Conservation (phyloP, 2,113 vertebrate species). For the Galbula dea region DNA sequence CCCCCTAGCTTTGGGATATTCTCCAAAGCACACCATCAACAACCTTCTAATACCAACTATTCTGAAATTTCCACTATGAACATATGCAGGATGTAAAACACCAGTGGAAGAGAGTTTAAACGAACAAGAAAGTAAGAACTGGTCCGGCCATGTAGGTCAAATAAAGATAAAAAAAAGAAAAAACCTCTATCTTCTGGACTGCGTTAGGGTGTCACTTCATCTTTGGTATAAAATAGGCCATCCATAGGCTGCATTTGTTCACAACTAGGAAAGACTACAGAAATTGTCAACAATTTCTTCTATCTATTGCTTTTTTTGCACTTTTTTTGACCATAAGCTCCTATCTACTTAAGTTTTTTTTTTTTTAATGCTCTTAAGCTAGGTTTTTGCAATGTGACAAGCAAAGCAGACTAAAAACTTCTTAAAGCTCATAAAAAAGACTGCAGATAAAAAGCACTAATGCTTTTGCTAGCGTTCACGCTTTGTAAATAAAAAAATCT, state of each 20-base stretch:
- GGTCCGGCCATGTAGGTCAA: conserved; percentile 93
- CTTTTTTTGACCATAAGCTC: conserved; percentile 90
- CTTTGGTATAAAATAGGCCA: conserved; percentile 99
- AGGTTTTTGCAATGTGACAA: conserved; percentile 91
- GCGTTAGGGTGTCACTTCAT: conserved; percentile 91
- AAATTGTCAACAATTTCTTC: conserved; percentile 99
- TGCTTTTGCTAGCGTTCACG: conserved; percentile 87
- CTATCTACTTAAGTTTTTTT: conserved; percentile 85
- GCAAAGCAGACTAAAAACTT: conserved; percentile 97
- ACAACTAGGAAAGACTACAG: conserved; percentile 99
- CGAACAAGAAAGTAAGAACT: conserved; percentile 82
- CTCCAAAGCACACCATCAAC: conserved; percentile 34
- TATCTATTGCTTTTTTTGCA: conserved; percentile 96
- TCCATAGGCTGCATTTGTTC: conserved; percentile 97
- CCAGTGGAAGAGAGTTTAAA: conserved; percentile 86
- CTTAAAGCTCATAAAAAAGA: conserved; percentile 98
- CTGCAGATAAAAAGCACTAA: conserved; percentile 98
- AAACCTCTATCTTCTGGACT: conserved; percentile 79
- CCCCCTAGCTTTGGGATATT: conserved; percentile 2
- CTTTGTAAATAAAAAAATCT: conserved; percentile 89
- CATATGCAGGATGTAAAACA: conserved; percentile 74
- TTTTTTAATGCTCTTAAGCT: conserved; percentile 79
- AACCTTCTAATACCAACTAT: conserved; percentile 59
- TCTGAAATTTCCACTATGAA: conserved; percentile 46
- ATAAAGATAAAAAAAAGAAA: conserved; percentile 77